A percentile compares a stretch with the other conserved stretches of the same genome.
Evolutionary conservation across 1,140 invertebrate species (phyloP).

Genomic region (Rhyacophila brunnea): DNA sequence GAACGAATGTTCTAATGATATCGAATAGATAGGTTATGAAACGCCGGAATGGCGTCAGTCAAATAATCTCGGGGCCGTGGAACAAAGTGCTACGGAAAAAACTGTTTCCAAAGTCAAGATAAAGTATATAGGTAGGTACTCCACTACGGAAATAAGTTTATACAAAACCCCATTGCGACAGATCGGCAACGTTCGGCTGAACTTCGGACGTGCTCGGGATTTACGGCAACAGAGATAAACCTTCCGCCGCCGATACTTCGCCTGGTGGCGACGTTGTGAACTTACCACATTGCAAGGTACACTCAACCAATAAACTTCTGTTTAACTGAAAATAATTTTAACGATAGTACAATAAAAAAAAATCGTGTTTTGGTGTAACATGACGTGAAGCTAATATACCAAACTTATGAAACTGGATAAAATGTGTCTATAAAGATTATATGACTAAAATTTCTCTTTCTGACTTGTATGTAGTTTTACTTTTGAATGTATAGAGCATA

Average conservation of each 20-base stretch:
- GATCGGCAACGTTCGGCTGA: conserved; percentile 18
- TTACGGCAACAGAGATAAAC: conserved; percentile 29
- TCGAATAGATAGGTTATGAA: too few species aligned
- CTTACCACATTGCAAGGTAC: conserved; percentile 10
- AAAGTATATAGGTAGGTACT: conserved; percentile 10
- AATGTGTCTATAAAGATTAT: too few species aligned
- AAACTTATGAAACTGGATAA: too few species aligned
- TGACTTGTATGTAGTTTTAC: too few species aligned
- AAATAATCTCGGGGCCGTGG: neutral
- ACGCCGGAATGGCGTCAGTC: too few species aligned
- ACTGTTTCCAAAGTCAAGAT: conserved; percentile 21
- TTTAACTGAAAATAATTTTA: too few species aligned
- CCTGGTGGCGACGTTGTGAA: conserved; percentile 19
- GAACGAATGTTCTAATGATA: too few species aligned
- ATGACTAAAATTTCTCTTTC: too few species aligned
- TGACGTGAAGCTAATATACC: too few species aligned
- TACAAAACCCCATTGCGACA: conserved; percentile 24
- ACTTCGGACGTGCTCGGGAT: conserved; percentile 16
- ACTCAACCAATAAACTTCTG: conserved; percentile 6
- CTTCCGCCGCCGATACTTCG: conserved; percentile 19
- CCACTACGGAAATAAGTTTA: conserved; percentile 29
- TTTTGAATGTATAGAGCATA: too few species aligned
- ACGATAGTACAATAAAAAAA: too few species aligned
- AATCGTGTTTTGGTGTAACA: too few species aligned
- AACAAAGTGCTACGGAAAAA: conserved; percentile 15